Evolutionary conservation across 2,888 invertebrate genomes (phyloP), one percentile per base, ranked within the genome.

Genomic region (Troilus luridus): DNA sequence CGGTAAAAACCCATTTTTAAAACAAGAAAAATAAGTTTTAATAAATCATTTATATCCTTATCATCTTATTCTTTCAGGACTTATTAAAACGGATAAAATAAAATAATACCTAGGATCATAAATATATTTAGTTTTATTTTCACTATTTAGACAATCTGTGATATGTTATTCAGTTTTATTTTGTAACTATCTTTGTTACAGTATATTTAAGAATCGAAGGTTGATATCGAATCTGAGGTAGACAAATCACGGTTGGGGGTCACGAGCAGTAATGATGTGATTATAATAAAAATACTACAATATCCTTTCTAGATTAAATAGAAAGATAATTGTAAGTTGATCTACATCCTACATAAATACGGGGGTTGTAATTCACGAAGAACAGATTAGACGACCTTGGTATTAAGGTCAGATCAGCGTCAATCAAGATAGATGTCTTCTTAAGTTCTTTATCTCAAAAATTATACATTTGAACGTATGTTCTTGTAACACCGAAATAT

Each of bases 351-450:
- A 77, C 72, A 24, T 17, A 77, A 77, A 77, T 27, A 41, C 41
- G 72, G 41, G 41, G 72, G 72, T 41, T 27, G 17, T 77, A 41
- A 19, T 77, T 41, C 72, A 77, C 72, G 72, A 77, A 77, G 41
- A 77, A 41, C 27, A 72, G 14, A 77, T 77, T 77, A 41, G 72
- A 77, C 41, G 17, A 77, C 72, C 72, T 77, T 77, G 72, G 24
- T 77, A 0, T 77, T 41, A 77, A 77, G 8, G 72, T 77, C 72
- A 77, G 72, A 77, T 77, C 72, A 8, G 12, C 72, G 72, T n/a
- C n/a, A n/a, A n/a, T n/a, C n/a, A n/a, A n/a, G n/a, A 77, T 17
- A 77, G 72, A 77, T 77, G 41, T 77, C 67, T 41, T 8, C 41
- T 27, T 17, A 17, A 77, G 27, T 41, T 41, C 67, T 1, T 19